Evolutionary conservation across 1,140 invertebrate genomes (phyloP), one percentile per base, ranked within the genome.

Genomic region (Zaprionus taronus): DNA sequence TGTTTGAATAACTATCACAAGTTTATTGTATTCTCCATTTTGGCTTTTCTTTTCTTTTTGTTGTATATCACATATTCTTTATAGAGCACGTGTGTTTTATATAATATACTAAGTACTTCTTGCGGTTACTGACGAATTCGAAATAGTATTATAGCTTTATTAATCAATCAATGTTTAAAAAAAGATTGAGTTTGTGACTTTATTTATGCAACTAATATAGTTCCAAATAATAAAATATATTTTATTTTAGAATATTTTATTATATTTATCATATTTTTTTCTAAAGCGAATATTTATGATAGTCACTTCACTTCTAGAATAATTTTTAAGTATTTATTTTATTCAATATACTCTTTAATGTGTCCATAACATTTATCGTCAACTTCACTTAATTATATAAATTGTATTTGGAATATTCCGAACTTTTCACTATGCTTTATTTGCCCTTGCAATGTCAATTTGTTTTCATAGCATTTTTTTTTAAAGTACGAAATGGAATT

Each of bases 1-100:
- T 38, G 20, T 47, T 51, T 36, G 11, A 51, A 44, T 14, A 51
- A 70, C 47, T 80, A 77, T 77, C 80, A 87, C 70, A 87, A 72
- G 22, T 57, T 80, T 72, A 66, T 68, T 53, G 56, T 69, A 26
- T 51, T 62, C 28, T 26, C 17, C 71, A 70, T 75, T 56, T 62
- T 74, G 36, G n/a, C 6, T 22, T 26, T n/a, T 41, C 44, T 58
- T 57, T 68, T 17, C 38, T 55, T 67, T 67, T 15, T 9, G 15
- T 64, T 36, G 7, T 24, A 55, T 65, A 56, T 57, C 4, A 9
- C 14, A 12, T 34, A 5, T n/a, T 28, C 28, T 41, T 41, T n/a
- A n/a, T 6, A 41, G 38, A 41, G 15, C n/a, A 17, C 41, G 17
- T 17, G 7, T 47, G n/a, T 47, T 47, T 2, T 9, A 47, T 17